phyloP scores from a whole-genome alignment of 2,888 invertebrate genomes.

The Boloria euphrosyne region DNA sequence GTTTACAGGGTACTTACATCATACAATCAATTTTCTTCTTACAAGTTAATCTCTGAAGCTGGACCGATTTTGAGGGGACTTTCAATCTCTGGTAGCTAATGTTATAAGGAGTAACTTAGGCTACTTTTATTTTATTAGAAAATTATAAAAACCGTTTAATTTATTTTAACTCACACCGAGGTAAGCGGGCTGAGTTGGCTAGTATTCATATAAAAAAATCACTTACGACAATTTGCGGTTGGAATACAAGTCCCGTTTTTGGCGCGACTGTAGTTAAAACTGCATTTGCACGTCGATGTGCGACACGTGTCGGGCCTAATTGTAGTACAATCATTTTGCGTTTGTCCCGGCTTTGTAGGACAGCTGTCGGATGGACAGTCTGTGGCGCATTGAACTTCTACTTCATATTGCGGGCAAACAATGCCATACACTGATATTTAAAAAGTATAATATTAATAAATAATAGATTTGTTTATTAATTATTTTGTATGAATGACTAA shows the following conservation, averaged over 20 bases:
- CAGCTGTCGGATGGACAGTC: constrained; percentile 3
- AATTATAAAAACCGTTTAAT: no score
- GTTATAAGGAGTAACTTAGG: no score
- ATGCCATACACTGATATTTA: background rate
- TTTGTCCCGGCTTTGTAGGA: constrained; percentile 6
- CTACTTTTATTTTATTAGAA: no score
- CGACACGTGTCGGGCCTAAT: background rate
- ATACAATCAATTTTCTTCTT: no score
- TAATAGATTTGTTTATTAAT: no score
- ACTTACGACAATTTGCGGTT: constrained; percentile 5
- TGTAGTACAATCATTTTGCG: background rate
- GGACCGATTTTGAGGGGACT: no score
- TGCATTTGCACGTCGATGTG: constrained; percentile 15
- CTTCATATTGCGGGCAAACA: constrained; percentile 9
- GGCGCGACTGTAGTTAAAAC: constrained; percentile 9
- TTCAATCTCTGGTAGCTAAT: no score
- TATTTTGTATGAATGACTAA: background rate
- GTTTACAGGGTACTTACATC: no score
- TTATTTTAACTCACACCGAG: no score
- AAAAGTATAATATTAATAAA: background rate
- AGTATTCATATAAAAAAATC: background rate
- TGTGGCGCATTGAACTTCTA: background rate
- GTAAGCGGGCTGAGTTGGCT: no score
- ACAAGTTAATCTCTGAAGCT: no score
- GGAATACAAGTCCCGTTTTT: constrained; percentile 17